A percentile compares a stretch with the other conserved stretches of the same genome.
phyloP scores from a whole-genome alignment of 2,797 vertebrate genomes.

The Amazonetta brasiliensis region DNA sequence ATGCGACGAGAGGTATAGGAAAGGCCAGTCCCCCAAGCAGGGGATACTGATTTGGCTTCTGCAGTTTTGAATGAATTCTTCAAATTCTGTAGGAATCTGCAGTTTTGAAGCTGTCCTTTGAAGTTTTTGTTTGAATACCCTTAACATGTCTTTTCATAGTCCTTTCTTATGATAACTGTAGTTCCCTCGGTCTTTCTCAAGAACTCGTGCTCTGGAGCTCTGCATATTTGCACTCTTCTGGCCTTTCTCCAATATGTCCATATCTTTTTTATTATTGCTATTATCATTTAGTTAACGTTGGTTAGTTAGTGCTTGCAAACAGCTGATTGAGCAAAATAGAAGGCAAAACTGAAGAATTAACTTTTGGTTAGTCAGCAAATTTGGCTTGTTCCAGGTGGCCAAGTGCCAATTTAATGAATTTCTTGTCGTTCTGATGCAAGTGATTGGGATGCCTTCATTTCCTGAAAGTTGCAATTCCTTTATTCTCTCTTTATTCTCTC shows the following conservation, averaged over 20 bases:
- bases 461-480: background rate
- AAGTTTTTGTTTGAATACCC: background rate
- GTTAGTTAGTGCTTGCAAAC: background rate
- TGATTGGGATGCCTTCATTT: constrained; percentile 21
- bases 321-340: background rate
- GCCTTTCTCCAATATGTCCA: background rate
- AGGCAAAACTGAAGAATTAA: background rate
- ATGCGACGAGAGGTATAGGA: background rate
- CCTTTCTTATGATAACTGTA: background rate
- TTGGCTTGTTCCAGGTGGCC: constrained; percentile 2
- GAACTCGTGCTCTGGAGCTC: background rate
- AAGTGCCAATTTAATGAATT: constrained; percentile 5
- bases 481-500: background rate
- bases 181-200: background rate
- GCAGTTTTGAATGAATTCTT: background rate
- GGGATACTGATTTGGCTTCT: background rate
- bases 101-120: background rate
- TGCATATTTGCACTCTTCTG: background rate
- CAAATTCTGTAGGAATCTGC: background rate
- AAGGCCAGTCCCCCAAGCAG: background rate
- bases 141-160: background rate
- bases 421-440: constrained; percentile 12
- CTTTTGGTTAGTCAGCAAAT: background rate
- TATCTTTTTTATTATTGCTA: background rate
- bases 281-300: no score